A percentile compares a stretch with the other conserved stretches of the same genome.
Conservation (phyloP, 2,797 vertebrate genomes). For the Falco concolor region DNA sequence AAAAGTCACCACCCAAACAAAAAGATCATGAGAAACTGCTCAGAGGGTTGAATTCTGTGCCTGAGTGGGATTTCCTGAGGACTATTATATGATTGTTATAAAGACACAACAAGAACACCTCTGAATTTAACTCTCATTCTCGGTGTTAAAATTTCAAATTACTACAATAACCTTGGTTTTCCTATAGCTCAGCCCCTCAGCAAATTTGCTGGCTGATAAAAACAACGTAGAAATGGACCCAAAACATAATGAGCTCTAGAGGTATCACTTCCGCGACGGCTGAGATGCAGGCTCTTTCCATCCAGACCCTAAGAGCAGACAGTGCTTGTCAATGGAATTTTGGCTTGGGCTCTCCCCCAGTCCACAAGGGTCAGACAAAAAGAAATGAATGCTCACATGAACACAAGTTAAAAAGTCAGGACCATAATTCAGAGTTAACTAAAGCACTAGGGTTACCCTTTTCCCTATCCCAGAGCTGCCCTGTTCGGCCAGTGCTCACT, state of each 20-base stretch:
- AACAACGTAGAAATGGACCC: not conserved
- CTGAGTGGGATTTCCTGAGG: not conserved
- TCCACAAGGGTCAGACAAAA: not conserved
- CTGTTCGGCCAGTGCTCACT: too few species aligned
- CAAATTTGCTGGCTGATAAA: not conserved
- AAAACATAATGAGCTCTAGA: not conserved
- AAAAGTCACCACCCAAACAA: not conserved
- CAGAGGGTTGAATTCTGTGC: not conserved
- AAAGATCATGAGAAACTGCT: not conserved
- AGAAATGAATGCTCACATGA: not conserved
- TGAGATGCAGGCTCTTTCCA: not conserved
- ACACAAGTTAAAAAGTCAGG: not conserved
- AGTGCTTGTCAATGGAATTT: not conserved
- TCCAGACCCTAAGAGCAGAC: not conserved
- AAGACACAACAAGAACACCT: not conserved
- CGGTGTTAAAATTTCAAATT: not conserved
- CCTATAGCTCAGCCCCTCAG: not conserved
- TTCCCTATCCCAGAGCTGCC: not conserved
- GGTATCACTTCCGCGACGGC: rapidly evolving
- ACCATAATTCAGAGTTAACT: not conserved
- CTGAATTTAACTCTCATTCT: not conserved
- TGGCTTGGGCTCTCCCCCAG: not conserved
- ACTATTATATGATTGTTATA: not conserved
- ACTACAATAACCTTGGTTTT: not conserved
- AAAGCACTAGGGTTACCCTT: not conserved